Percentiles rank a stretch among this genome's conserved stretches.
phyloP scores from a whole-genome alignment of 2,888 invertebrate genomes.

The Eilema depressum region DNA sequence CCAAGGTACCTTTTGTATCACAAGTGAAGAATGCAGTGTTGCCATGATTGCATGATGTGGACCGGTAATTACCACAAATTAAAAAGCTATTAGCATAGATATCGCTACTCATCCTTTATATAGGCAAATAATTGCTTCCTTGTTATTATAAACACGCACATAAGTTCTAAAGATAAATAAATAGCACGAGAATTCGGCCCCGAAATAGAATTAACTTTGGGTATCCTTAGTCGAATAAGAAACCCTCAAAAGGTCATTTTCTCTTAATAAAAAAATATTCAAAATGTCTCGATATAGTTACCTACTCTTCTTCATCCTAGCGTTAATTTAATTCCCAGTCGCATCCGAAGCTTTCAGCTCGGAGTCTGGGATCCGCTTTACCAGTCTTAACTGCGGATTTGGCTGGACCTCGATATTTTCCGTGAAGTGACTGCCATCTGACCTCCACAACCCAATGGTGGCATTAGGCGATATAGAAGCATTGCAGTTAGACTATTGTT shows the following conservation, averaged over 20 bases:
- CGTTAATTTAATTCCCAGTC: no score
- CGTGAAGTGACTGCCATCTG: no score
- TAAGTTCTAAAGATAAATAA: background rate
- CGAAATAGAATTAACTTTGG: conserved; percentile 1
- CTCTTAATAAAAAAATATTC: no score
- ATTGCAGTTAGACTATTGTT: no score
- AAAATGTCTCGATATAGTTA: no score
- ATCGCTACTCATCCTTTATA: conserved; percentile 20
- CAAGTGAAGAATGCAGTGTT: background rate
- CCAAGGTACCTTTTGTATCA: background rate
- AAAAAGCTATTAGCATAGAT: conserved; percentile 6
- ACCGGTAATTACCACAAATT: background rate
- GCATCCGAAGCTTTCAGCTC: no score
- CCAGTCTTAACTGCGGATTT: no score
- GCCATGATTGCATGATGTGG: background rate
- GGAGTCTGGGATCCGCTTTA: no score
- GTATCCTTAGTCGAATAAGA: background rate
- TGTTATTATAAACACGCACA: conserved; percentile 1
- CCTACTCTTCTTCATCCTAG: no score
- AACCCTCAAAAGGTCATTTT: background rate
- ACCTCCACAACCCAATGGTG: no score
- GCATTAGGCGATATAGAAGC: no score
- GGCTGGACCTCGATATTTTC: no score
- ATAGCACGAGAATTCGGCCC: background rate
- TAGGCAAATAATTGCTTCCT: conserved; percentile 18